These are phyloP conservation scores for Echeneis naucrates DNA, from an alignment of 2,797 vertebrate genomes.

Conservation along the genomic window DNA sequence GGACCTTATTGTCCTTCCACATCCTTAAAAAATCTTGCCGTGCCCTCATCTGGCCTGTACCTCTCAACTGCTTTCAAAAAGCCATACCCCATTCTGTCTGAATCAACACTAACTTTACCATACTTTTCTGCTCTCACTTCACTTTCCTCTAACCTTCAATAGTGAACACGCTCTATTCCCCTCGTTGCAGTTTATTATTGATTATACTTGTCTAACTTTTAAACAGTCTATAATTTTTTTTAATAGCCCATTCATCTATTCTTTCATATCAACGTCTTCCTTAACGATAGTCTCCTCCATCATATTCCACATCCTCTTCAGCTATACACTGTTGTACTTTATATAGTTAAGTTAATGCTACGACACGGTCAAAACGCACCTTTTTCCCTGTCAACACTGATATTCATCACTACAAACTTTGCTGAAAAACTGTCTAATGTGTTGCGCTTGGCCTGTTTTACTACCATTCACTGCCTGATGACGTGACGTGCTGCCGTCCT, in stretches of 20 bases:
- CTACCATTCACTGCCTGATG: slow-evolving; percentile 37
- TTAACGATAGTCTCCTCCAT: not conserved
- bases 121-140: slow-evolving; percentile 11
- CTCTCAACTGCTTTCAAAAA: slow-evolving; percentile 19
- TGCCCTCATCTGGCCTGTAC: not conserved
- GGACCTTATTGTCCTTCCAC: slow-evolving; percentile 6
- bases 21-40: slow-evolving; percentile 11
- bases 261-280: not conserved
- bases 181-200: not conserved
- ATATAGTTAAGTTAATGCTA: not conserved
- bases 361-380: not conserved
- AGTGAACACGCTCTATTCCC: not conserved
- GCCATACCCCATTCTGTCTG: slow-evolving; percentile 3
- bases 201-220: not conserved
- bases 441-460: not conserved
- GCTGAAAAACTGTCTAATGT: not conserved
- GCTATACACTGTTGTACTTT: not conserved
- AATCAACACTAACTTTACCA: not conserved
- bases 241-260: not conserved
- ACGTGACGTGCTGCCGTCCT: slow-evolving; percentile 71
- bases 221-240: not conserved
- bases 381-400: not conserved
- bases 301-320: not conserved
- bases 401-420: not conserved
- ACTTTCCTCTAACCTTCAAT: slow-evolving; percentile 7